Conservation (phyloP, 2,797 vertebrate genomes). For the Leptatherina wallacei region DNA sequence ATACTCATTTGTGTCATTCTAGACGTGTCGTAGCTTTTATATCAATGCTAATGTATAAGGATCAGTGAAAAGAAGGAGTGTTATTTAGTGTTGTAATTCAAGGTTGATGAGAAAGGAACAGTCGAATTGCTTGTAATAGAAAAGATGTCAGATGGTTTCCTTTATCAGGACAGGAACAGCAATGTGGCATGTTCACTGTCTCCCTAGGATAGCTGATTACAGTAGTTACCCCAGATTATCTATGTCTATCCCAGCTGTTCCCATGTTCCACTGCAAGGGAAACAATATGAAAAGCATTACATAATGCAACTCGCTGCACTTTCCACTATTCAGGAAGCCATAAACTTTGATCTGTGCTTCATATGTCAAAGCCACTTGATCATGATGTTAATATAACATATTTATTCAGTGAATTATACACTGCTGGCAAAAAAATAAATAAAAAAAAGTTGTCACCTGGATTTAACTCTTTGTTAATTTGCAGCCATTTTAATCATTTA, state of each 20-base stretch:
- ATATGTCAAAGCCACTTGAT: conserved; percentile 1
- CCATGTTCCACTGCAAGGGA: conserved; percentile 39
- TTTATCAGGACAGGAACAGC: conserved; percentile 35
- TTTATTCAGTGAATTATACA: neutral
- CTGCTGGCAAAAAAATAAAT: too few species aligned
- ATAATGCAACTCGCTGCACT: conserved; percentile 27
- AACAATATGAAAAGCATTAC: conserved; percentile 44
- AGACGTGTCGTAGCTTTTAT: conserved; percentile 21
- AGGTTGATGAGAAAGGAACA: conserved; percentile 44
- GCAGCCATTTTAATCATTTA: too few species aligned
- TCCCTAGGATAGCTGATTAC: conserved; percentile 52
- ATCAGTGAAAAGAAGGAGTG: neutral
- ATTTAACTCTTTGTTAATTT: too few species aligned
- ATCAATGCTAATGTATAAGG: conserved; percentile 12
- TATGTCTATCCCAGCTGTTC: conserved; percentile 45
- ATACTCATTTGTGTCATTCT: conserved; percentile 16
- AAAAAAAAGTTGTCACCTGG: too few species aligned
- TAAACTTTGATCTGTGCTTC: conserved; percentile 20
- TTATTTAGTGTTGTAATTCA: conserved; percentile 38
- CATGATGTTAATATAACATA: conserved; percentile 20
- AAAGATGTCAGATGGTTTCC: conserved; percentile 32
- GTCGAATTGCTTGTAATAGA: conserved; percentile 43
- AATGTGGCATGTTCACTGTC: conserved; percentile 36
- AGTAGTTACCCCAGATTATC: conserved; percentile 55
- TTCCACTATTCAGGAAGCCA: conserved; percentile 33